Evolutionary conservation across 2,888 invertebrate species (phyloP).

Genomic region (Stenodera caucasica): DNA sequence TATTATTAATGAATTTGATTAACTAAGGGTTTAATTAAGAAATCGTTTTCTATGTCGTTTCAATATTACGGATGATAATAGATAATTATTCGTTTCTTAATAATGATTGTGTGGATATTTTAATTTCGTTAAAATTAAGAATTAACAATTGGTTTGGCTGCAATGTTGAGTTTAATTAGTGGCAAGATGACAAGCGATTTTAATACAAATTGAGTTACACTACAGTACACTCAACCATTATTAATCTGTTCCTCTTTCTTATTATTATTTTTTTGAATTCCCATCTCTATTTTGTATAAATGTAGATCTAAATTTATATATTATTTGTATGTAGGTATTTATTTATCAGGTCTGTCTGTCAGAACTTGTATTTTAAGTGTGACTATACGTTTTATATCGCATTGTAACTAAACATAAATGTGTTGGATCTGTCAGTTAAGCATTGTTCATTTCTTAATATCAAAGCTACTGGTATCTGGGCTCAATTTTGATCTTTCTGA

Average conservation of each 20-base stretch:
- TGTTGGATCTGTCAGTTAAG: slow-evolving; percentile 37
- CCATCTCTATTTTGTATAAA: background rate
- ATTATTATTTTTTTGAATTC: slow-evolving; percentile 21
- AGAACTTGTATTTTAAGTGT: slow-evolving; percentile 35
- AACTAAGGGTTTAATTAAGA: no score
- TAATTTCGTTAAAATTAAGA: slow-evolving; percentile 11
- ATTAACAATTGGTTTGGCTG: slow-evolving; percentile 29
- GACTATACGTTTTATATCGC: slow-evolving; percentile 34
- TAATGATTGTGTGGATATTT: slow-evolving; percentile 10
- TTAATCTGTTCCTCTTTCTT: slow-evolving; percentile 22
- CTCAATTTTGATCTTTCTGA: slow-evolving; percentile 28
- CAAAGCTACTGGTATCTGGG: slow-evolving; percentile 36
- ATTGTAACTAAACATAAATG: slow-evolving; percentile 28
- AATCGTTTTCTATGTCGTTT: slow-evolving; percentile 25
- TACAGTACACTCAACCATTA: slow-evolving; percentile 41
- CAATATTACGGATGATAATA: slow-evolving; percentile 27
- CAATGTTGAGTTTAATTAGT: slow-evolving; percentile 47
- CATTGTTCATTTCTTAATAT: slow-evolving; percentile 38
- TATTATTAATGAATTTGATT: background rate
- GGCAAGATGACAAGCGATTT: slow-evolving; percentile 48
- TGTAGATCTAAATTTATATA: slow-evolving; percentile 35
- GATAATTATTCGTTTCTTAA: slow-evolving; percentile 28
- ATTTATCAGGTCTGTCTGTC: slow-evolving; percentile 33
- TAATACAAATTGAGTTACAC: slow-evolving; percentile 45
- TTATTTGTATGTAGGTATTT: slow-evolving; percentile 33